Evolutionary conservation across 2,888 invertebrate species (phyloP).

Genomic region (Dolomedes plantarius): DNA sequence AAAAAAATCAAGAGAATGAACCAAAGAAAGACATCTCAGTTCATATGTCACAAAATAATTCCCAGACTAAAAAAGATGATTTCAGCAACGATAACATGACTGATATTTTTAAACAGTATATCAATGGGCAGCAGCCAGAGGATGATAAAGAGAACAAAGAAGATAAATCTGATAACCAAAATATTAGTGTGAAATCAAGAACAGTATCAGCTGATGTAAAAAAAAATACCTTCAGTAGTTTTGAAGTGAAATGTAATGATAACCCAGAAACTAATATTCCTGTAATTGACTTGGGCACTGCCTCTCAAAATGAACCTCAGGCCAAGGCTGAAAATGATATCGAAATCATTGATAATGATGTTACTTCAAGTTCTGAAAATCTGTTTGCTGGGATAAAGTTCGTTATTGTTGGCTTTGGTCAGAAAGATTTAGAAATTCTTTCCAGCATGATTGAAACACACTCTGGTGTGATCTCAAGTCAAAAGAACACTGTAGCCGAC

Average conservation of each 20-base stretch:
- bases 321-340: background rate
- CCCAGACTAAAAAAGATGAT: slow-evolving; percentile 2
- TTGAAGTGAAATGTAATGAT: background rate
- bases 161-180: background rate
- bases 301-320: background rate
- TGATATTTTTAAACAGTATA: slow-evolving; percentile 76
- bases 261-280: background rate
- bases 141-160: background rate
- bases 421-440: slow-evolving; percentile 75
- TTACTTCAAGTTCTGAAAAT: slow-evolving; percentile 61
- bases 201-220: background rate
- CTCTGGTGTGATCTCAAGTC: slow-evolving; percentile 79
- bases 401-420: slow-evolving; percentile 77
- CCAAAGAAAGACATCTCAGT: background rate
- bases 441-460: slow-evolving; percentile 76
- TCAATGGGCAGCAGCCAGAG: slow-evolving; percentile 47
- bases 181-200: background rate
- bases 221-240: background rate
- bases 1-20: slow-evolving; percentile 9
- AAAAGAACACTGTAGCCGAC: slow-evolving; percentile 78
- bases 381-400: slow-evolving; percentile 76
- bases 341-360: slow-evolving; percentile 70
- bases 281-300: background rate
- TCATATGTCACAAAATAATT: background rate
- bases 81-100: slow-evolving; percentile 74